Evolutionary conservation across 2,797 vertebrate species (phyloP), one percentile per base, ranked within the genome.

Genomic region (Mergus octosetaceus): DNA sequence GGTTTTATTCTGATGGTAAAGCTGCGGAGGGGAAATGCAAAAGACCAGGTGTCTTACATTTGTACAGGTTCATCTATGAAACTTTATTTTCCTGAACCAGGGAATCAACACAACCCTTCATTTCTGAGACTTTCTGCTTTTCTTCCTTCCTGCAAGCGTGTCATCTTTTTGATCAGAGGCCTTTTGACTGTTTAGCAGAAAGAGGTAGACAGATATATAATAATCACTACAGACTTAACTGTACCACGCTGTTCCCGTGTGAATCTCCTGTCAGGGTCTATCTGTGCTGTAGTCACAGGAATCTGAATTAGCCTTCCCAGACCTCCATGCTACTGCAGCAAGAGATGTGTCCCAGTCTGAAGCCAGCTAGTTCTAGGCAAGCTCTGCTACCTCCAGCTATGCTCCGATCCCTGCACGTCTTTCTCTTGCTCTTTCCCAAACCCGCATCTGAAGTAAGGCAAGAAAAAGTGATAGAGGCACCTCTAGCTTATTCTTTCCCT

Each of bases 11-110:
- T 41, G 54, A 7, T 84, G 85, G 41, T 65, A 65, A 34, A 53
- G 89, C 61, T 94, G 82, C 73, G 69, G 60, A 64, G 69, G 85
- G 36, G 43, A 58, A 71, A 28, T 89, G 89, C 76, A 89, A 61
- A 77, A 86, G 89, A 84, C 85, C 95, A 95, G 87, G 94, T 95
- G 87, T 61, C 79, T 91, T 80, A 32, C 4, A 15, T 71, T 92
- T 84, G 75, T 74, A 34, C 72, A 71, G 51, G 30, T 47, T 32
- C 43, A 47, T 90, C 43, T 91, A 73, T 71, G 84, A 73, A 86
- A 30, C 58, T 56, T 70, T 76, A 69, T 36, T 81, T 51, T 79
- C 18, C 85, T 89, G 13, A 47, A 8, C 47, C 41, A 4, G 45
- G 30, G 49, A 83, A 80, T 93, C 19, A 72, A 36, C 38, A 30